Conservation (phyloP, 2,113 vertebrate species). For the zebrafish (Danio rerio) region GRCz12tu NC_133180.1:17991501-17992000, state of each 20-base stretch:
- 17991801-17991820: too few species aligned
- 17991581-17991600: constrained; percentile 40
- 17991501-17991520: constrained; percentile 21
- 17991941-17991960: too few species aligned
- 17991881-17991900: too few species aligned
- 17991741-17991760: background rate
- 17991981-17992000: too few species aligned
- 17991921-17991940: too few species aligned
- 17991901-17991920: too few species aligned
- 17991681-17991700: constrained; percentile 29
- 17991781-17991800: background rate
- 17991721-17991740: background rate
- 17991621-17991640: background rate
- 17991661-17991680: constrained; percentile 37
- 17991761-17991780: constrained; percentile 9
- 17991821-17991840: too few species aligned
- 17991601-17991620: constrained; percentile 24
- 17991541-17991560: constrained; percentile 38
- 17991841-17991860: background rate
- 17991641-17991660: constrained; percentile 29
- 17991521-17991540: constrained; percentile 45
- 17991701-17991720: constrained; percentile 20
- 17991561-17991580: constrained; percentile 42
- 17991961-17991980: too few species aligned
- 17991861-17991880: too few species aligned